phyloP scores from a whole-genome alignment of 2,888 invertebrate species.

The Kryphioiulus occultus region DNA sequence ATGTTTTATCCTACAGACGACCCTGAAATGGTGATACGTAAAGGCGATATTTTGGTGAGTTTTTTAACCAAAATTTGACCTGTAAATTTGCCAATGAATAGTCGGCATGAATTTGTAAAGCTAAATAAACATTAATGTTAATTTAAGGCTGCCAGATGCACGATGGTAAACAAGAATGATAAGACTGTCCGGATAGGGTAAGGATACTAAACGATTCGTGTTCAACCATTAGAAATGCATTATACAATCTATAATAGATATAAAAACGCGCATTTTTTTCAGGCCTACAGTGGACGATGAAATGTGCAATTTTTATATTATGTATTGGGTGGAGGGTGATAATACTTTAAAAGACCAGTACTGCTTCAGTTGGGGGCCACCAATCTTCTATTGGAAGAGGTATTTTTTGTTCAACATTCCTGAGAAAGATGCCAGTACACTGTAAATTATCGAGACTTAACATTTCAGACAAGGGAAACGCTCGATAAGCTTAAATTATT shows the following conservation, averaged over 20 bases:
- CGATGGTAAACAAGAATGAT: slow-evolving; percentile 80
- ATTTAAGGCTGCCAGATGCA: slow-evolving; percentile 83
- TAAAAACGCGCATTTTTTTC: not conserved
- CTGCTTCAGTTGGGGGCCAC: slow-evolving; percentile 85
- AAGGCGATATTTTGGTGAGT: slow-evolving; percentile 74
- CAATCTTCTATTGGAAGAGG: slow-evolving; percentile 79
- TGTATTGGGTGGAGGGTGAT: slow-evolving; percentile 84
- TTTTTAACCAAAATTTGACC: not conserved
- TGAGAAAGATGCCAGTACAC: slow-evolving; percentile 56
- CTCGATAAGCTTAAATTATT: not conserved
- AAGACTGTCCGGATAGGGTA: slow-evolving; percentile 78
- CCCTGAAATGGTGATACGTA: slow-evolving; percentile 69
- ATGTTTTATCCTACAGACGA: slow-evolving; percentile 88
- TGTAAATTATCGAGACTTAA: not conserved
- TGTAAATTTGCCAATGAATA: not conserved
- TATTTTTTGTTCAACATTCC: slow-evolving; percentile 64
- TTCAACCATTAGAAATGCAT: too few relatives aligned
- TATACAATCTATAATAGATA: not conserved
- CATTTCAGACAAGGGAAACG: not conserved
- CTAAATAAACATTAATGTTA: slow-evolving; percentile 6
- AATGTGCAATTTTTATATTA: slow-evolving; percentile 95
- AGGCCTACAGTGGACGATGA: slow-evolving; percentile 86
- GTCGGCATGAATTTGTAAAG: not conserved
- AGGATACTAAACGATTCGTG: slow-evolving; percentile 54
- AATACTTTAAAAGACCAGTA: slow-evolving; percentile 79